Evolutionary conservation across 2,113 vertebrate species (phyloP), one percentile per base, ranked within the genome.

Genomic region (Eulacestoma nigropectus): DNA sequence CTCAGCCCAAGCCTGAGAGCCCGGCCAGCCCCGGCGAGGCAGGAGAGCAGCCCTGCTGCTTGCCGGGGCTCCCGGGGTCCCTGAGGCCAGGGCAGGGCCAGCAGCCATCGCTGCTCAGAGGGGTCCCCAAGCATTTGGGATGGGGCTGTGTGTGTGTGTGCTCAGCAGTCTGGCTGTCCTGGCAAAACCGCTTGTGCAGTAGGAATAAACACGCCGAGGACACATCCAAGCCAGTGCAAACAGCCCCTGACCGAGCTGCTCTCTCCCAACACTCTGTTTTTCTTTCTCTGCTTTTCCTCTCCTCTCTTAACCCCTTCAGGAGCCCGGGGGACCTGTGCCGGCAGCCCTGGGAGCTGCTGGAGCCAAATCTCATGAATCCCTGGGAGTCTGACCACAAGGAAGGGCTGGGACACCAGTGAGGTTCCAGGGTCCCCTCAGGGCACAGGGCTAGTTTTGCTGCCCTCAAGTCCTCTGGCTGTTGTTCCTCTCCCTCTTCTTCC

Each of bases 151-250:
- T 16, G 23, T 70, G 41, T 70, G 37, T 5, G 5, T 29, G 83
- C 62, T 73, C 82, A 55, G 75, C 76, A 80, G 64, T 13, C 89
- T 52, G 72, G 63, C 69, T 80, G 60, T 88, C 59, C 94, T 89
- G 90, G 75, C 90, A 92, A 69, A 86, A 32, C 44, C 4, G 57
- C 91, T 32, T 63, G 82, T 96, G 97, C 96, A 84, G 70, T 92
- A 86, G 93, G 89, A 84, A 92, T 26, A 94, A 95, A 92, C 80
- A 94, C 0, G 13, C 70, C 2, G 63, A 75, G 95, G 94, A 96
- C 92, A 83, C 56, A 84, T 81, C 89, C 95, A 65, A 42, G 89
- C 95, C 97, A 96, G 96, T 79, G 94, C 95, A 96, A 98, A 96
- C 97, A 97, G 90, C 87, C 95, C 91, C 94, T 74, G 75, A 94